Base-by-base conservation (phyloP, 2,113 vertebrate species). In the Nothocercus nigrocapillus region DNA sequence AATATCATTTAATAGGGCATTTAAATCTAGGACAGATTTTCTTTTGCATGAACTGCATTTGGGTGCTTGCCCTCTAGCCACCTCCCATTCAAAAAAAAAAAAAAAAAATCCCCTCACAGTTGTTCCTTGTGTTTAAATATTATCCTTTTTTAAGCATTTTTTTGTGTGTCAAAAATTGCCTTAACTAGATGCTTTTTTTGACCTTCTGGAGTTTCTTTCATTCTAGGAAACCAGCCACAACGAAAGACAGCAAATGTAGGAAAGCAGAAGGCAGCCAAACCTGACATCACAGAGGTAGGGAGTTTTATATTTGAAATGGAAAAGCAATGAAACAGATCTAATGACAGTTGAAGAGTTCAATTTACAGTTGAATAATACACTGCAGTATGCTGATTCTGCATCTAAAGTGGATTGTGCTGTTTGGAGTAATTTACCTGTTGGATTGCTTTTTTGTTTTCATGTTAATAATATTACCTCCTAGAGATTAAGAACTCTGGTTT, bases 201-300 rank as follows among this genome's bases (percentile, higher is more conserved):
- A 96, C 56, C 34, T 84, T 54, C 51, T n/a, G 30, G 11, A 49
- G 12, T 93, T 68, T 90, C 22, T 91, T 21, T 95, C 49, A 13
- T 94, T 95, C 88, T 84, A 98, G 98, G 93, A 83, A 96, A 90
- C 67, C 95, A 91, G 79, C 16, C 79, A 63, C 97, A 98, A 92
- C 97, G 84, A 94, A 96, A 92, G 59, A 25, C 72, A 58, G 36
- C 85, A 61, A 95, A 63, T 6, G 76, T 28, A 84, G 96, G 89
- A 86, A 98, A 91, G 83, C 89, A 88, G 64, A 95, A 81, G 85
- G 90, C 83, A 53, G 72, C 61, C 82, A 97, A 96, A 88, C 42
- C 88, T 62, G 93, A 82, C 20, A n/a, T 69, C 82, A 70, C 18
- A 42, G 74, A 90, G 90, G 67, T 97, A 93, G 64, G 93, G 79